Base-by-base conservation (phyloP, 1,140 invertebrate genomes). In the Lerema accius region DNA sequence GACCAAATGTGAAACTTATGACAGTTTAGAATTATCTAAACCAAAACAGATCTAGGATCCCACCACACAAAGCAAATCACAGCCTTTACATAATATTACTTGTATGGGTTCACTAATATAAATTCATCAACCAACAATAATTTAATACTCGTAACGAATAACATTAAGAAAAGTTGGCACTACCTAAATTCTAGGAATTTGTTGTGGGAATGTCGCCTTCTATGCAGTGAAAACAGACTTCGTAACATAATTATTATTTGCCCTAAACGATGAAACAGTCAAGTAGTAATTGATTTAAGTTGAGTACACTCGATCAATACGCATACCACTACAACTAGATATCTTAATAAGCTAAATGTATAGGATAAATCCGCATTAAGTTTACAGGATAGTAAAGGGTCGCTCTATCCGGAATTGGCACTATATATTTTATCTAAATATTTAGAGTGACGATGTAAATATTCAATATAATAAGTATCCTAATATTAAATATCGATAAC, bases 61-160 rank as follows among this genome's bases (percentile, higher is more conserved):
- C 70, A 81, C 65, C 69, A 73, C 65, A 80, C 69, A 87, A 86
- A 87, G 53, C 65, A 85, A 86, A 76, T 90, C 87, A 90, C 87
- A 90, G 87, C 87, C 86, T 75, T 83, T 77, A 79, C 65, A 83
- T 80, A 81, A 81, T 73, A 80, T 53, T 48, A 40, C 49, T 53
- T 32, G 49, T 62, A 15, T 53, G 39, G 14, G 19, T 62, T 50
- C 9, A 53, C 40, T 46, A 65, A 32, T 26, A 53, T 16, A 63
- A 55, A 62, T 61, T 58, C 56, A 63, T 35, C 32, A 67, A 67
- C 46, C 35, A 66, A 71, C 65, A 60, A 68, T 66, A 71, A 65
- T 69, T 64, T 64, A 37, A 65, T 65, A 37, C 56, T 50, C 32
- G 39, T 63, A 45, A 39, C 14, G 10, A 43, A 53, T 46, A 46